Conservation (phyloP, 2,797 vertebrate genomes). For the Iguana delicatissima region DNA sequence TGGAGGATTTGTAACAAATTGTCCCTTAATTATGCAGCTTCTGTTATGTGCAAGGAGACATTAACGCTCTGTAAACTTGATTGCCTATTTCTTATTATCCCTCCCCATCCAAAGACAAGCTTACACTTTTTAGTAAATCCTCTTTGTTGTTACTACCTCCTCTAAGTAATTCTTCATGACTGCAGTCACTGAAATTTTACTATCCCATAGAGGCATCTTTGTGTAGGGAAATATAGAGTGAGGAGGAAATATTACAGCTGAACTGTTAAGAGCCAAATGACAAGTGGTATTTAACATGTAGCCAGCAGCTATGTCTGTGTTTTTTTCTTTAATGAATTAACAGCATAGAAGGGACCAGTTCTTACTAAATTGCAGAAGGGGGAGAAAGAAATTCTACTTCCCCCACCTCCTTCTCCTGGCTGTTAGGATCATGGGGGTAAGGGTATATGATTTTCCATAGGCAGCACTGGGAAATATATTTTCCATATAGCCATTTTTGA, state of each 20-base stretch:
- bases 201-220: too few relatives aligned
- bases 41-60: neutral
- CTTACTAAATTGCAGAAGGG: neutral
- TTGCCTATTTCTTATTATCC: too few relatives aligned
- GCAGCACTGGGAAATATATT: neutral
- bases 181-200: neutral
- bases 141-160: too few relatives aligned
- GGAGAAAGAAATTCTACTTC: neutral
- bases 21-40: neutral
- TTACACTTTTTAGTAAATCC: too few relatives aligned
- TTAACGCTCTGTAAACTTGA: too few relatives aligned
- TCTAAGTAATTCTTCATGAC: too few relatives aligned
- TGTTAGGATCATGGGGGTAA: neutral
- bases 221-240: too few relatives aligned
- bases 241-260: neutral
- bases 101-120: too few relatives aligned
- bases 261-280: neutral
- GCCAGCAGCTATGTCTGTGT: neutral
- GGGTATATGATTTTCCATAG: neutral
- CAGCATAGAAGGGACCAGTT: neutral
- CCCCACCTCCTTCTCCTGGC: too few relatives aligned
- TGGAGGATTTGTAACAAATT: neutral
- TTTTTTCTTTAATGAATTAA: neutral
- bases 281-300: neutral
- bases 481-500: neutral